Conservation (phyloP, 2,113 vertebrate species). For the Empidonax traillii region DNA sequence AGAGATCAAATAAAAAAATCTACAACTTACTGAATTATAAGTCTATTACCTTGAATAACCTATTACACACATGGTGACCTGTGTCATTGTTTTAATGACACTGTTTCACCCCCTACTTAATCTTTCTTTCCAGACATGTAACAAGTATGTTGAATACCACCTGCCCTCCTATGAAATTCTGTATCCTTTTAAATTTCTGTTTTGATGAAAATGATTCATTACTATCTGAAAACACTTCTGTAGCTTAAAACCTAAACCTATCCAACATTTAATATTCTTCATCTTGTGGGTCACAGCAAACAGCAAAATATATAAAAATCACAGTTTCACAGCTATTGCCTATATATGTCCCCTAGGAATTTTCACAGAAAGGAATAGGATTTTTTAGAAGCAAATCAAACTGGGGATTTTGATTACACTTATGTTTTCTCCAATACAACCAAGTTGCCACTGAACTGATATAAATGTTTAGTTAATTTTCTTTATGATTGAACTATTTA, state of each 20-base stretch:
- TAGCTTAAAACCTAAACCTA: neutral
- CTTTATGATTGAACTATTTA: neutral
- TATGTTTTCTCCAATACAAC: neutral
- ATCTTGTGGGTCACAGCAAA: neutral
- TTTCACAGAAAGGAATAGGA: neutral
- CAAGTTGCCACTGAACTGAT: neutral
- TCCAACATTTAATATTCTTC: neutral
- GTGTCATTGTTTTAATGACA: neutral
- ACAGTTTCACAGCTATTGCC: neutral
- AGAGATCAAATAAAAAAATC: neutral
- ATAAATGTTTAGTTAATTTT: neutral
- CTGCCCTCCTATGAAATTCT: neutral
- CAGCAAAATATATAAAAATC: neutral
- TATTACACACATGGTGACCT: neutral
- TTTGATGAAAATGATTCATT: neutral
- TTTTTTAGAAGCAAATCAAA: neutral
- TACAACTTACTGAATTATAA: neutral
- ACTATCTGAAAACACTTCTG: neutral
- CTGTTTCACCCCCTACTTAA: neutral
- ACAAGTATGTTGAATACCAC: neutral
- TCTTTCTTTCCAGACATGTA: neutral
- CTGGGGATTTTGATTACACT: neutral
- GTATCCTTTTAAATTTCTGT: neutral
- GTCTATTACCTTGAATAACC: neutral
- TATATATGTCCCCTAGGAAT: neutral